phyloP scores from a whole-genome alignment of 2,113 vertebrate species.

The Toxotes chatareus region DNA sequence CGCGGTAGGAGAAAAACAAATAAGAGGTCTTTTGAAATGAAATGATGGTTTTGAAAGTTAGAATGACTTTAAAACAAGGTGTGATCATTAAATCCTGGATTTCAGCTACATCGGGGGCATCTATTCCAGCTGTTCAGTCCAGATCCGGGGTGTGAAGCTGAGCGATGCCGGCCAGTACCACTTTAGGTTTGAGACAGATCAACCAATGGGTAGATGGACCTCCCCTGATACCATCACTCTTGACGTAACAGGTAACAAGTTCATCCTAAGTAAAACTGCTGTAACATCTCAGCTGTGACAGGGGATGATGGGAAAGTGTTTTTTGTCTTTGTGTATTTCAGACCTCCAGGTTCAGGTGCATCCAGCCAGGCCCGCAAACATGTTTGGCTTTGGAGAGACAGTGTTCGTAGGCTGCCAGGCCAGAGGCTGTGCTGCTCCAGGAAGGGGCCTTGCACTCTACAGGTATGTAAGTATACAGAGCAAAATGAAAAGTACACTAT shows the following conservation, averaged over 20 bases:
- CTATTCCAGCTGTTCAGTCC: conserved; percentile 80
- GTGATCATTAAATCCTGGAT: neutral
- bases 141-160: conserved; percentile 78
- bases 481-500: neutral
- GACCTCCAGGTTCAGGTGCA: conserved; percentile 84
- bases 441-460: conserved; percentile 81
- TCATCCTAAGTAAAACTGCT: neutral
- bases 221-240: conserved; percentile 81
- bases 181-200: conserved; percentile 85
- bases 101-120: conserved; percentile 77
- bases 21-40: neutral
- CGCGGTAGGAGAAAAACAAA: conserved; percentile 59
- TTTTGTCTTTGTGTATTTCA: conserved; percentile 52
- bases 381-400: conserved; percentile 82
- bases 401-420: conserved; percentile 84
- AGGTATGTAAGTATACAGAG: conserved; percentile 52
- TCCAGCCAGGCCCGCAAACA: conserved; percentile 77
- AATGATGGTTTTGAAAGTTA: neutral
- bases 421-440: conserved; percentile 80
- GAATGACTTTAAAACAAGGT: neutral
- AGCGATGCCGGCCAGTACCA: conserved; percentile 84
- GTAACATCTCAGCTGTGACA: neutral
- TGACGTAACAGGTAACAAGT: conserved; percentile 78
- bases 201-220: conserved; percentile 83
- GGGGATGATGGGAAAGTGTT: neutral